Base-by-base conservation (phyloP, 2,797 vertebrate species). In the Myripristis jacobus region DNA sequence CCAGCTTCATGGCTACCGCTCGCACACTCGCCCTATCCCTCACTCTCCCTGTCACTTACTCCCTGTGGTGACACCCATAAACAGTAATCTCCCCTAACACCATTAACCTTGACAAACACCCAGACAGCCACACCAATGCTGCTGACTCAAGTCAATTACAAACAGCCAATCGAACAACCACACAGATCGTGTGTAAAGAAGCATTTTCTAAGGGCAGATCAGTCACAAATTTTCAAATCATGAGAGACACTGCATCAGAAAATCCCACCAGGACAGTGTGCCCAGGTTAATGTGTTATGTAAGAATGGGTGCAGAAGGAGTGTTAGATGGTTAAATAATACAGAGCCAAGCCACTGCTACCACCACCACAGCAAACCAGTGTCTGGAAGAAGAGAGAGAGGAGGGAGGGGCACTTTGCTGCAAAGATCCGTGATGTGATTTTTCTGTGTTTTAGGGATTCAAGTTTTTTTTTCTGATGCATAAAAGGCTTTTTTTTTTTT, bases 21-120 rank as follows among this genome's bases (percentile, higher is more conserved):
- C 61, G 67, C 67, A 73, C 6, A 55, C 65, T 55, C 76, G 55
- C 63, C 70, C 54, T 27, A 50, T 24, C 19, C 58, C 62, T 43
- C 54, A 22, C 50, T 53, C 11, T 58, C 29, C 43, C 13, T 38
- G 31, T 54, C n/a, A 12, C 68, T 7, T 18, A 4, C 36, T 74
- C 63, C 65, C 82, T 44, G 68, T 15, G n/a, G 63, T 75, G 73
- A 77, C 82, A 79, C 82, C 43, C 60, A 63, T 65, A 75, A 24
- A 79, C 77, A 63, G 82, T 72, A 73, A 85, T 78, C 75, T 79
- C 54, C 71, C 34, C 61, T 41, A 84, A 85, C 77, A 61, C 77
- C 58, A 63, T 85, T 88, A 89, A 84, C 85, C 84, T 85, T 84
- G 74, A 86, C 55, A 53, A 59, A 67, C 21, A 24, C 57, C 58